Base-by-base conservation (phyloP, 2,888 invertebrate species). In the Lasioglossum pauxillum region DNA sequence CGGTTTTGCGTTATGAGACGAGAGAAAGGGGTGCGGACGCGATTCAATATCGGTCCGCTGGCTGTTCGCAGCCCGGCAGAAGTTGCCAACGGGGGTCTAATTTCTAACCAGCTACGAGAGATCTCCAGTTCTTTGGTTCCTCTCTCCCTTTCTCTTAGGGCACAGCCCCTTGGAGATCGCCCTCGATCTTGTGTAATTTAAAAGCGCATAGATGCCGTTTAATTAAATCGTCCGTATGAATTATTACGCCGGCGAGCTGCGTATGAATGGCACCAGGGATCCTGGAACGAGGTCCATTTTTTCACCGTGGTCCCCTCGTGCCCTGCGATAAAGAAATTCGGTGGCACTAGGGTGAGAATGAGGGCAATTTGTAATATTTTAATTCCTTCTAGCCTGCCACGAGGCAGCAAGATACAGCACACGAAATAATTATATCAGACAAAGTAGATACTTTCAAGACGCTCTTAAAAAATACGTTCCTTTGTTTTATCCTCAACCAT, bases 21-120 rank as follows among this genome's bases (percentile, higher is more conserved):
- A 80, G 82, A 80, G 87, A 92, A 92, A 92, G 92, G 91, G 91
- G 92, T 88, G 89, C 83, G 85, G 89, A 86, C 89, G 88, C 90
- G 89, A 92, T 92, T 91, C 91, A 91, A 93, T 93, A 92, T 92
- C 89, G 75, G 86, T 46, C 87, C 53, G 73, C 49, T 80, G 84
- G 67, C 84, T 82, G 85, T 80, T 84, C 85, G 74, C 82, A 78
- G 84, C 82, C 69, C 71, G 71, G 14, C 80, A 78, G 83, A 82
- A 90, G 76, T 83, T 81, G 83, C 85, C 44, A 31, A 53, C 46
- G 76, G 71, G 53, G 16, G n/a, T 73, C 78, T 90, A 90, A 90
- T 90, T 90, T 78, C 75, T 31, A 73, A 64, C 64, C 64, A 31
- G 64, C 64, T 19, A 35, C 64, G 31, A 64, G 64, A 64, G 57